phyloP scores from a whole-genome alignment of 2,888 invertebrate genomes.

The Hirtodrosophila trivittata region DNA sequence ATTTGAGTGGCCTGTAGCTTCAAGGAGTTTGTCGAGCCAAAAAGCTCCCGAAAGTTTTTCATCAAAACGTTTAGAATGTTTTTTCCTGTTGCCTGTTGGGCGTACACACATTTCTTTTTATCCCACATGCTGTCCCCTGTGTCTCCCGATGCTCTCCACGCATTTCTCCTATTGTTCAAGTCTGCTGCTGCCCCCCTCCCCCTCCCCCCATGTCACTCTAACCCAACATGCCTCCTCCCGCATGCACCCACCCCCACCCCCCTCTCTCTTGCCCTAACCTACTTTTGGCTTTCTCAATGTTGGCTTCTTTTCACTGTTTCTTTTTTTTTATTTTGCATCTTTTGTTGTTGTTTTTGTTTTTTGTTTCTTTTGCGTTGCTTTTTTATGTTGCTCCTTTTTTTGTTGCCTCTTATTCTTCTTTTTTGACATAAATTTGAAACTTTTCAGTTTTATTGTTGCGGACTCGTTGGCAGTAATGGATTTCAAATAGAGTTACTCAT shows the following conservation, averaged over 20 bases:
- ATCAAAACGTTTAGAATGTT: conserved; percentile 72
- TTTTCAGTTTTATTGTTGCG: conserved; percentile 77
- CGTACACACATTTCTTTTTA: conserved; percentile 54
- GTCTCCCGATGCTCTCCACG: conserved; percentile 4
- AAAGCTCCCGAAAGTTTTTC: conserved; percentile 63
- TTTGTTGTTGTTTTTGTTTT: neutral
- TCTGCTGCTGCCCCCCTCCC: conserved; percentile 24
- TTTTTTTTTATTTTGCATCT: neutral
- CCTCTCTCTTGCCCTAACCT: conserved; percentile 51
- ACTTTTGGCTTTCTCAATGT: conserved; percentile 71
- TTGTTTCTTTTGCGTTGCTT: conserved; percentile 36
- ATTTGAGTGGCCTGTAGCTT: conserved; percentile 59
- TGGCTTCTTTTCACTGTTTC: conserved; percentile 66
- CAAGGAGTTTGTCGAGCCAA: conserved; percentile 56
- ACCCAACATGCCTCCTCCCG: conserved; percentile 9
- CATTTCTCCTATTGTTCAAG: neutral
- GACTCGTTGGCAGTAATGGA: conserved; percentile 78
- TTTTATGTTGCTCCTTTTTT: conserved; percentile 11
- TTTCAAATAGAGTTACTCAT: conserved; percentile 80
- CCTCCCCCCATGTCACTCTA: conserved; percentile 12
- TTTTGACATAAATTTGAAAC: conserved; percentile 78
- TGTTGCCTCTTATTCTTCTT: conserved; percentile 22
- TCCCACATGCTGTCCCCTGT: conserved; percentile 40
- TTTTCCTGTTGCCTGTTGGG: conserved; percentile 66
- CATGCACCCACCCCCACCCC: neutral